Evolutionary conservation across 2,797 vertebrate species (phyloP).

Genomic region (Pipistrellus pipistrellus): DNA sequence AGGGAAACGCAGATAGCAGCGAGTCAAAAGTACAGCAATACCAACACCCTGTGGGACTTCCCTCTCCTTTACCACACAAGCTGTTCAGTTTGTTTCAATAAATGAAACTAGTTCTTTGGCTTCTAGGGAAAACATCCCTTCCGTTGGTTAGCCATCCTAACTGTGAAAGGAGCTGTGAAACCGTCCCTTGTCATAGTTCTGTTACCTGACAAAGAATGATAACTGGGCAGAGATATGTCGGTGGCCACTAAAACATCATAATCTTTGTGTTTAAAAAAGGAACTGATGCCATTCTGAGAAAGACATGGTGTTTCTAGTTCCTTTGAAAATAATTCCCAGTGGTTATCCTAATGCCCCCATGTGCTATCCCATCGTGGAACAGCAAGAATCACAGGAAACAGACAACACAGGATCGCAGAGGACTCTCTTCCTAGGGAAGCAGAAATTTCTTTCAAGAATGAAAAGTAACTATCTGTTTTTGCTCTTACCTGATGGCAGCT

Average conservation of each 20-base stretch:
- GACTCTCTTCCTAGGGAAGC: constrained; percentile 42
- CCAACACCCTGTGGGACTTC: constrained; percentile 60
- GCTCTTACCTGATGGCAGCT: constrained; percentile 90
- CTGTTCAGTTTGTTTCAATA: constrained; percentile 71
- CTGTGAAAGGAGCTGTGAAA: neutral
- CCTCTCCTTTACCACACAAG: constrained; percentile 67
- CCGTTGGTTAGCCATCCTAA: constrained; percentile 40
- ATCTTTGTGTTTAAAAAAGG: constrained; percentile 17
- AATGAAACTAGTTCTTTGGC: constrained; percentile 31
- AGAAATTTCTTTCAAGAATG: constrained; percentile 59
- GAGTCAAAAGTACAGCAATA: neutral
- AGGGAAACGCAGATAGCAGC: constrained; percentile 37
- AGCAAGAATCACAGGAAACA: constrained; percentile 61
- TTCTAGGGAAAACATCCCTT: neutral
- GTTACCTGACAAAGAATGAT: constrained; percentile 40
- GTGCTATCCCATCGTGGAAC: constrained; percentile 31
- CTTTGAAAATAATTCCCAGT: constrained; percentile 33
- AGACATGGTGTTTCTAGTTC: constrained; percentile 34
- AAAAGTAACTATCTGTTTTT: constrained; percentile 59
- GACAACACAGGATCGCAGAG: constrained; percentile 17
- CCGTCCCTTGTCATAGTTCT: constrained; percentile 34
- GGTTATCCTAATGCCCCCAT: constrained; percentile 1
- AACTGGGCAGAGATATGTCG: constrained; percentile 58
- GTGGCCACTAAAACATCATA: constrained; percentile 2
- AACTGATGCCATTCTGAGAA: neutral